phyloP scores from a whole-genome alignment of 2,113 vertebrate genomes.

The Motacilla tschutschensis region DNA sequence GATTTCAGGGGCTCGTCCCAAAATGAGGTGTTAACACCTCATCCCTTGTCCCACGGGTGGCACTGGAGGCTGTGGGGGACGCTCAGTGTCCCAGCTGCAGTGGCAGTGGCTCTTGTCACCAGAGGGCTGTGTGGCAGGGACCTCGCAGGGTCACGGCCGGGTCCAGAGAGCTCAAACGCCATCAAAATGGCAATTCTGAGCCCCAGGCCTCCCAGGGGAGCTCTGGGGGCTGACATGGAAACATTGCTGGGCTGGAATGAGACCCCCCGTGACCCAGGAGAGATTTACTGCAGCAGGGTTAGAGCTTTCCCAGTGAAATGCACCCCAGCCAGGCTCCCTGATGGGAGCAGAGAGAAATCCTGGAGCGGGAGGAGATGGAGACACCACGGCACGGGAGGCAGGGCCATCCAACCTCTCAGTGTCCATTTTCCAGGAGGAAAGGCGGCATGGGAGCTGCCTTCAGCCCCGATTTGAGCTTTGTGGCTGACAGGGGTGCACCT shows the following conservation, averaged over 20 bases:
- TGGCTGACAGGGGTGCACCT: rapidly evolving
- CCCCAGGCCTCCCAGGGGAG: neutral
- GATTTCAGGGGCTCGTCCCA: neutral
- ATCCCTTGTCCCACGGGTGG: rapidly evolving
- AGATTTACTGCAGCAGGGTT: constrained; percentile 31
- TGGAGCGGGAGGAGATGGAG: neutral
- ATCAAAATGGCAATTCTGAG: neutral
- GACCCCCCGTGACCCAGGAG: neutral
- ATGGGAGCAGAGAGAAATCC: neutral
- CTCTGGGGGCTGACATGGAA: neutral
- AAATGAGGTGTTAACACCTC: rapidly evolving
- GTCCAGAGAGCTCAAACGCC: neutral
- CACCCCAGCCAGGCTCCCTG: neutral
- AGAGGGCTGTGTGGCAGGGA: neutral
- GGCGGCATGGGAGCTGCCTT: rapidly evolving
- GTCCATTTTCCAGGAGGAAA: neutral
- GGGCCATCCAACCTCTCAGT: neutral
- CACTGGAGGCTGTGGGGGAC: rapidly evolving
- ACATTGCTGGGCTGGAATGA: constrained; percentile 28
- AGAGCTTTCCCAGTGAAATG: constrained; percentile 29
- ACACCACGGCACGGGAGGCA: neutral
- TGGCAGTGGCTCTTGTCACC: neutral
- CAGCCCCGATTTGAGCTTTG: rapidly evolving
- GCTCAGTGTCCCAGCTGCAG: rapidly evolving
- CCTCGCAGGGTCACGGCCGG: neutral